These are phyloP conservation scores for Ypsolopha scabrella DNA, from an alignment of 2,888 invertebrate genomes.

Conservation along the genomic window DNA sequence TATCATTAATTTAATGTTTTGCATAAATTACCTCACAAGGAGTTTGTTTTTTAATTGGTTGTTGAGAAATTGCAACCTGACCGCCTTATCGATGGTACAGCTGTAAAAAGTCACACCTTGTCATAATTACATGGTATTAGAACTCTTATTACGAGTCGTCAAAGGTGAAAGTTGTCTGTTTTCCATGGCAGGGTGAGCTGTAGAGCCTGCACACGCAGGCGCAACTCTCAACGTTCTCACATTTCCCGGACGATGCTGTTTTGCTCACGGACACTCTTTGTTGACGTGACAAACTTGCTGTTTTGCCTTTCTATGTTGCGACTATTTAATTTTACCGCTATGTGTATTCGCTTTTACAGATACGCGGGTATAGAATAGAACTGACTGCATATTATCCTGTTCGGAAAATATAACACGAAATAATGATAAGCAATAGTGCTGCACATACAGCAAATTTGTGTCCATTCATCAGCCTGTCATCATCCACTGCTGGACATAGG, in stretches of 20 bases:
- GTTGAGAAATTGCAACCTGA: conserved; percentile 3
- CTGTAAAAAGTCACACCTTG: not conserved
- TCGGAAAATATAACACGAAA: no score
- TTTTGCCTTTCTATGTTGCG: conserved; percentile 1
- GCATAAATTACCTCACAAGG: not conserved
- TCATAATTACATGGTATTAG: not conserved
- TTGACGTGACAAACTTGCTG: conserved; percentile 2
- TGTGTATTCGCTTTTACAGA: not conserved
- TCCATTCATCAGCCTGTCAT: no score
- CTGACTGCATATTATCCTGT: no score
- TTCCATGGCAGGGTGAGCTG: not conserved
- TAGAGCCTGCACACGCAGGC: not conserved
- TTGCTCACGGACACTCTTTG: conserved; percentile 3
- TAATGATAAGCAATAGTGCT: no score
- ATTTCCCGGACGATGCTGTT: conserved; percentile 5
- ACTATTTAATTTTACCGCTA: conserved; percentile 1
- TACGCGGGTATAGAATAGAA: no score
- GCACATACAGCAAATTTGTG: no score
- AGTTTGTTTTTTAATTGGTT: not conserved
- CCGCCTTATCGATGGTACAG: conserved; percentile 2
- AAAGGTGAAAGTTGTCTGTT: not conserved
- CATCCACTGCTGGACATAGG: no score
- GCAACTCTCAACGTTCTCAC: conserved; percentile 2
- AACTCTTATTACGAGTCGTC: not conserved
- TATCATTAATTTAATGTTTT: no score